These are phyloP conservation scores for Solenopsis fugax DNA, from an alignment of 1,140 invertebrate species.

Conservation along the genomic window DNA sequence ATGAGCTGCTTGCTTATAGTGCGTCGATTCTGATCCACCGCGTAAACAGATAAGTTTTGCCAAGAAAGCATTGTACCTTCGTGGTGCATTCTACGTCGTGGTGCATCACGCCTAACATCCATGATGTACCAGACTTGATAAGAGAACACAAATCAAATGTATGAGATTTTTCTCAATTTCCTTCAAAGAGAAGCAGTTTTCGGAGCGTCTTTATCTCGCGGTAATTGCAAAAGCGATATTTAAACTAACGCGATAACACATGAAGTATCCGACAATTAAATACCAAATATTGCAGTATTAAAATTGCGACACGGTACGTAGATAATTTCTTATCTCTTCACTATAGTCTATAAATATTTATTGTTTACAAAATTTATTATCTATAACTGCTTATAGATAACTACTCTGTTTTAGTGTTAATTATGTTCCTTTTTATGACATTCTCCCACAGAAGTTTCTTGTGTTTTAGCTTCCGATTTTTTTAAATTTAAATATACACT, in stretches of 20 bases:
- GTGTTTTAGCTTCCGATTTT: not conserved
- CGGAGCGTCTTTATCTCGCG: not conserved
- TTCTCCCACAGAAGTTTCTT: not conserved
- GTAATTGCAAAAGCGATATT: not conserved
- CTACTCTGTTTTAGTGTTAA: not conserved
- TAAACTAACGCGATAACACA: not conserved
- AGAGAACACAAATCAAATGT: not conserved
- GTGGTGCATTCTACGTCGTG: not conserved
- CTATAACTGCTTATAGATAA: no score
- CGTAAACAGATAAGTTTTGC: constrained; percentile 82
- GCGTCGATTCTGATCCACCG: constrained; percentile 75
- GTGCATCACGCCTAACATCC: not conserved
- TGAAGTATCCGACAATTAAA: not conserved
- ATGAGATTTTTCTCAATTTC: not conserved
- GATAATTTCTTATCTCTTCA: constrained; percentile 7
- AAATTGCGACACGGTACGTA: not conserved
- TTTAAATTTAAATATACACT: not conserved
- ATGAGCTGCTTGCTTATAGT: constrained; percentile 80
- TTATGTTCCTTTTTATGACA: not conserved
- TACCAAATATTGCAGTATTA: not conserved
- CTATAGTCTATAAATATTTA: not conserved
- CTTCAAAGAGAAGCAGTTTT: not conserved
- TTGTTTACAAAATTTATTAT: no score
- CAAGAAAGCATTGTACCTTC: constrained; percentile 78
- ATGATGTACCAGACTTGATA: constrained; percentile 12